Evolutionary conservation across 2,113 vertebrate genomes (phyloP).

Genomic region (Procavia capensis): DNA sequence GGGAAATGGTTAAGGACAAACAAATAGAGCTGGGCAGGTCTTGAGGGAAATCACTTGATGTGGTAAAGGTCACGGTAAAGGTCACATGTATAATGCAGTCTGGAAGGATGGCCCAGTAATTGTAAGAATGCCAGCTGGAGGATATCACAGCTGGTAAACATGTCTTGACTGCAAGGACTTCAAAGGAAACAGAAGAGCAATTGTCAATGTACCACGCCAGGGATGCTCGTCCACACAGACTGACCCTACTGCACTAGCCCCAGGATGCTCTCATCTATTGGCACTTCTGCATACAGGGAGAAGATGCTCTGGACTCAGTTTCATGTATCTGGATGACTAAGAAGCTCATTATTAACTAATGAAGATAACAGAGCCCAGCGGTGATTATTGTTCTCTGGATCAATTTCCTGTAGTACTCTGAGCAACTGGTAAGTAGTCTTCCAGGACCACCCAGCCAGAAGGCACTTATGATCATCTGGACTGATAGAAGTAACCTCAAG

Average conservation of each 20-base stretch:
- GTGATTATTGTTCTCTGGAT: background rate
- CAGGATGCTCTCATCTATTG: background rate
- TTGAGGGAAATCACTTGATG: background rate
- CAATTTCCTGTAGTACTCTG: background rate
- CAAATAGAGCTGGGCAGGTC: background rate
- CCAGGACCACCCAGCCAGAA: background rate
- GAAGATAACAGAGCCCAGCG: background rate
- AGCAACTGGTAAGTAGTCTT: background rate
- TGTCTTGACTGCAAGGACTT: background rate
- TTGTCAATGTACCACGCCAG: background rate
- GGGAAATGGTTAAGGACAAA: background rate
- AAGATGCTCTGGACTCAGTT: background rate
- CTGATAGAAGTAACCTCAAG: background rate
- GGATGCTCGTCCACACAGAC: background rate
- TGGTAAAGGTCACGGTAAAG: background rate
- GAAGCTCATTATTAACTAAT: background rate
- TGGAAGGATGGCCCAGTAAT: background rate
- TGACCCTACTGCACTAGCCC: background rate
- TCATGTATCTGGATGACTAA: background rate
- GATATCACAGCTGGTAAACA: background rate
- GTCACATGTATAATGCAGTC: background rate
- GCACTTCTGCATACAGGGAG: background rate
- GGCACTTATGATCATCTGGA: background rate
- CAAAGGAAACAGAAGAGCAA: slow-evolving; percentile 2
- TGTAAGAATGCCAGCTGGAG: background rate